These are phyloP conservation scores for Cecidostiba fungosa DNA, from an alignment of 2,888 invertebrate species.

Conservation along the genomic window DNA sequence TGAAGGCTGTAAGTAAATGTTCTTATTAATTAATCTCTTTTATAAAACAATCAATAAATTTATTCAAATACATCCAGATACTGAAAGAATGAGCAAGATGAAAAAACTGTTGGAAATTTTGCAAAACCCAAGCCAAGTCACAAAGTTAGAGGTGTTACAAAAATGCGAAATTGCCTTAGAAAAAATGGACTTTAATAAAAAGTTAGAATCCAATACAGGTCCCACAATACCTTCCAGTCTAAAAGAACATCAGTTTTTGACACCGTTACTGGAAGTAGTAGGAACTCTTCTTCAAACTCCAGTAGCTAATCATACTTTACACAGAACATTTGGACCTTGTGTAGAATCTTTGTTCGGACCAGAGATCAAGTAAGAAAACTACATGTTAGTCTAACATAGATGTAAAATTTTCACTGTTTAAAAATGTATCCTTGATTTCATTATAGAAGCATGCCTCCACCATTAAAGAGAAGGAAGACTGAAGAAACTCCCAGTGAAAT, in stretches of 20 bases:
- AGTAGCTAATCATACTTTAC: constrained; percentile 94
- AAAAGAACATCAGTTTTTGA: constrained; percentile 89
- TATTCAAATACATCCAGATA: constrained; percentile 83
- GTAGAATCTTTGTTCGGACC: constrained; percentile 94
- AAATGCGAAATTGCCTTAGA: constrained; percentile 97
- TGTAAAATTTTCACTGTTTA: neutral
- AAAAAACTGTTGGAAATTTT: constrained; percentile 95
- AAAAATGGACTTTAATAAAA: constrained; percentile 87
- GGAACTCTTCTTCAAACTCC: constrained; percentile 89
- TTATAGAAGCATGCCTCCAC: constrained; percentile 86
- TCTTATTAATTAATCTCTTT: neutral
- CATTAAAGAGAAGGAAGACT: constrained; percentile 86
- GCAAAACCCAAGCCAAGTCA: constrained; percentile 86
- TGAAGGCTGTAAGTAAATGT: constrained; percentile 83
- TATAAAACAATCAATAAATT: neutral
- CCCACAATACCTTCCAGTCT: constrained; percentile 81
- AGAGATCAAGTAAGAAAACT: constrained; percentile 86
- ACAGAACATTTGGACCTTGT: constrained; percentile 95
- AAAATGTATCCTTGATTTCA: constrained; percentile 1
- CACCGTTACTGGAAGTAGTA: constrained; percentile 93
- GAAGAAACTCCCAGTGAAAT: constrained; percentile 89
- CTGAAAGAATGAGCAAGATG: constrained; percentile 96
- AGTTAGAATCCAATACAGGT: constrained; percentile 84
- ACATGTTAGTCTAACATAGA: neutral
- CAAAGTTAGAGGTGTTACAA: constrained; percentile 91